These are phyloP conservation scores for Malacosoma neustria DNA, from an alignment of 2,888 invertebrate species.

Conservation along the genomic window DNA sequence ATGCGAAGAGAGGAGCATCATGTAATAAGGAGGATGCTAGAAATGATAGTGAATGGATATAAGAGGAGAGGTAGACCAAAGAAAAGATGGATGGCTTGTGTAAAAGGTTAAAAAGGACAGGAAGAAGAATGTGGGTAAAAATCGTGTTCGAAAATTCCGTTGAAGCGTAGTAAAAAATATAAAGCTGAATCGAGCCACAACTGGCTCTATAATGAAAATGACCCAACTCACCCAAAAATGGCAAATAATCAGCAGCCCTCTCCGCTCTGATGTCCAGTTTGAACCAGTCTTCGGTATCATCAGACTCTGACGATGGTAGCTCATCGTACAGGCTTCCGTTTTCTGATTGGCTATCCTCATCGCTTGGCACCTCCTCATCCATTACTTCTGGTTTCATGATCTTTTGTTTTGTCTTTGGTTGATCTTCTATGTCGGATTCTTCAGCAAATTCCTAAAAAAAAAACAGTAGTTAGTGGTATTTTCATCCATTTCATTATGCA, in stretches of 20 bases:
- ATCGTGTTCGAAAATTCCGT: too few relatives aligned
- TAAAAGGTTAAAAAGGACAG: too few relatives aligned
- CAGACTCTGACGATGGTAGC: slow-evolving; percentile 52
- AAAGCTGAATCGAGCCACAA: too few relatives aligned
- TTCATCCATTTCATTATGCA: too few relatives aligned
- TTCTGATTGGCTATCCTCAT: slow-evolving; percentile 33
- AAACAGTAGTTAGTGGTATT: slow-evolving; percentile 1
- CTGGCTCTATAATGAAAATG: too few relatives aligned
- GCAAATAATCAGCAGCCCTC: slow-evolving; percentile 50
- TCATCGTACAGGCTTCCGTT: slow-evolving; percentile 51
- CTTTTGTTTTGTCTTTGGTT: slow-evolving; percentile 21
- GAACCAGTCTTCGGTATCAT: slow-evolving; percentile 57
- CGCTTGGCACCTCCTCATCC: slow-evolving; percentile 51
- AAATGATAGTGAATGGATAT: too few relatives aligned
- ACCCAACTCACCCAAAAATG: slow-evolving; percentile 38
- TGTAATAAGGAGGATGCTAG: too few relatives aligned
- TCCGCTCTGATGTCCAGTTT: slow-evolving; percentile 49
- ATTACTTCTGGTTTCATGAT: slow-evolving; percentile 46
- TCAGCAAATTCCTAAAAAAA: slow-evolving; percentile 25
- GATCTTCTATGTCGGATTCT: slow-evolving; percentile 24
- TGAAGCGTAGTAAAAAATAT: too few relatives aligned
- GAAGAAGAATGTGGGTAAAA: too few relatives aligned
- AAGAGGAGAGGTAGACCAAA: too few relatives aligned
- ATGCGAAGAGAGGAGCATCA: too few relatives aligned
- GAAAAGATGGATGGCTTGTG: too few relatives aligned